Base-by-base conservation (phyloP, 2,888 invertebrate genomes). In the Prosopocoilus inquinatus region DNA sequence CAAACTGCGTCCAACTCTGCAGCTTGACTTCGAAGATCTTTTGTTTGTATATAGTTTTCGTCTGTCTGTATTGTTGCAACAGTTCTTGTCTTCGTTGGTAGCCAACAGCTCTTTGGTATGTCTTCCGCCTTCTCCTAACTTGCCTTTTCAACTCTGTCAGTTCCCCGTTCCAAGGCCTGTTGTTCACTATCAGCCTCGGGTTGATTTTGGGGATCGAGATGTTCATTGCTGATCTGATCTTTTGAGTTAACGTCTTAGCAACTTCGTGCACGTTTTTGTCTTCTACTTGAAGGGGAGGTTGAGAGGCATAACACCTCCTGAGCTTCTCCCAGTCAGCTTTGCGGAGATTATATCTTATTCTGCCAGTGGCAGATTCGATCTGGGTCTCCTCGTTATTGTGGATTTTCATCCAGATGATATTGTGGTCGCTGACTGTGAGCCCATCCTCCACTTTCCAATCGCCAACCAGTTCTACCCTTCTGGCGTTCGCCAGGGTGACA, bases 261-360 rank as follows among this genome's bases (percentile, higher is more conserved):
- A 9, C 2, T 28, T 33, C 15, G 13, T 51, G 3, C 3, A 51
- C 36, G 33, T 32, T 11, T 1, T 12, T 5, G 1, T 9, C 15
- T 15, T 11, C 12, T 2, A 5, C 8, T 1, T 3, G 3, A 2
- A n/a, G 1, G n/a, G 32, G 12, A 8, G 11, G 3, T 2, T 33
- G n/a, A 5, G 35, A 11, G n/a, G 4, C 32, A 4, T 20, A 20
- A 20, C 2, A 20, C 8, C 9, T 2, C 5, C n/a, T 4, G 2
- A 53, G 11, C 5, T 9, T 5, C 5, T 47, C 39, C 53, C 53
- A 53, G 20, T 53, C 34, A 2, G 53, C 53, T 33, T 38, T 47
- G 5, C 32, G 32, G 2, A 47, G n/a, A 32, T 53, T 53, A n/a
- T 53, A 53, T 33, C 9, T 34, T 11, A 9, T 38, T 11, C 16